Base-by-base conservation (phyloP, 2,888 invertebrate species). In the Amphiduros pacificus region DNA sequence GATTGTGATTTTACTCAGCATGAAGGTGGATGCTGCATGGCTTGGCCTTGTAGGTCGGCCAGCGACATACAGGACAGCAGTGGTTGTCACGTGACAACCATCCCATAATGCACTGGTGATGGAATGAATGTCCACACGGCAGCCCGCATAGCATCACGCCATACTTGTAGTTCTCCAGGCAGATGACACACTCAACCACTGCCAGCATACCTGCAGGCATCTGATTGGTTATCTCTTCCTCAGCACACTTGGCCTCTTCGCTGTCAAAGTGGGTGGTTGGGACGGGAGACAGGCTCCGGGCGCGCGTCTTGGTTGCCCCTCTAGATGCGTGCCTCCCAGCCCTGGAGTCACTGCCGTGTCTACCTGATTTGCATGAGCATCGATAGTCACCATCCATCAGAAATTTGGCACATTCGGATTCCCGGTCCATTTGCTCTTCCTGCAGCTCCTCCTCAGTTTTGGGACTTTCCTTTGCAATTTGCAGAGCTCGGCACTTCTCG, bases 81-180 rank as follows among this genome's bases (percentile, higher is more conserved):
- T 85, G 85, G 68, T 86, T 84, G 66, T 85, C 85, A 56, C 84
- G 74, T 5, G 77, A 76, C 17, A 86, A 74, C 86, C 86, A 86
- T 17, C 75, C 70, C 69, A 84, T 73, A 48, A 86, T 84, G 71
- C 86, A 86, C n/a, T 77, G 70, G 64, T 84, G 79, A 69, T 86
- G 86, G 72, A 84, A 86, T 59, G 79, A 79, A 69, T 86, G 86
- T 4, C 83, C 82, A 73, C 86, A 86, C 1, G 86, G 86, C 60
- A 86, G 76, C 1, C 85, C 85, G 71, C 85, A 84, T 32, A 86
- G 71, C 22, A 77, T 58, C 3, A 77, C 77, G 6, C 78, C 78
- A 36, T 68, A 66, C 26, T 66, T 64, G 68, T 84, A 86, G 27
- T 74, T 71, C 36, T 86, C 86, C 65, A 86, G 73, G 72, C 86